These are phyloP conservation scores for Perca schrenkii DNA, from an alignment of 2,113 vertebrate genomes.

Conservation along the genomic window DNA sequence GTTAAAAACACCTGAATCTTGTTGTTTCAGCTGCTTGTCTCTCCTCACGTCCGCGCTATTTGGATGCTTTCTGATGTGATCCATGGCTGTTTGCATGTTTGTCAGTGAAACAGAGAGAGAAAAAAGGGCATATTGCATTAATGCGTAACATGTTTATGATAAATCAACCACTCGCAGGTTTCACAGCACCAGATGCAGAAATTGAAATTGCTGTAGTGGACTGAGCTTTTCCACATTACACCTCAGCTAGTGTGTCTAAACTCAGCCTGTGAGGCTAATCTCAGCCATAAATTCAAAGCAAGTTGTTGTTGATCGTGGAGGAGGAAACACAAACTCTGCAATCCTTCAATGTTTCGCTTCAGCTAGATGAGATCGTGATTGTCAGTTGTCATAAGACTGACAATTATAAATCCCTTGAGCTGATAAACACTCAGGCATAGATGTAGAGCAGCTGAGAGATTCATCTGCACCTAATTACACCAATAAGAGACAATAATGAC, in stretches of 20 bases:
- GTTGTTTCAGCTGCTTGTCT: slow-evolving; percentile 44
- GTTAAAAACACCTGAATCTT: neutral
- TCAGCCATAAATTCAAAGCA: slow-evolving; percentile 11
- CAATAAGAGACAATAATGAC: neutral
- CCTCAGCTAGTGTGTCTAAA: neutral
- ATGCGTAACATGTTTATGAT: neutral
- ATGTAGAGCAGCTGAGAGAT: neutral
- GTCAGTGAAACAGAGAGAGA: slow-evolving; percentile 4
- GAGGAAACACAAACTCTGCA: slow-evolving; percentile 27
- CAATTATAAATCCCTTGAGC: slow-evolving; percentile 10
- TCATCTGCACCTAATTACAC: slow-evolving; percentile 26
- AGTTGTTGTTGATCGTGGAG: slow-evolving; percentile 5
- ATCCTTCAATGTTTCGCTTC: slow-evolving; percentile 6
- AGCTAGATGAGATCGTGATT: slow-evolving; percentile 6
- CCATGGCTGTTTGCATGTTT: slow-evolving; percentile 15
- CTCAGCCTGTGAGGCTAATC: neutral
- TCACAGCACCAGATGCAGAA: neutral
- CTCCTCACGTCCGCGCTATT: neutral
- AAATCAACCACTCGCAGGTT: slow-evolving; percentile 2
- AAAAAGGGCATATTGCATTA: neutral
- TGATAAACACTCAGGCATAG: neutral
- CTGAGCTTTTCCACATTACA: slow-evolving; percentile 11
- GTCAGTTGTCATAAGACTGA: slow-evolving; percentile 25
- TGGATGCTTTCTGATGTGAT: slow-evolving; percentile 20
- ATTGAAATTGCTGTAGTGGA: neutral